A percentile compares a stretch with the other conserved stretches of the same genome.
These are phyloP conservation scores for Mohoua ochrocephala DNA, from an alignment of 2,113 vertebrate species.

Conservation along the genomic window DNA sequence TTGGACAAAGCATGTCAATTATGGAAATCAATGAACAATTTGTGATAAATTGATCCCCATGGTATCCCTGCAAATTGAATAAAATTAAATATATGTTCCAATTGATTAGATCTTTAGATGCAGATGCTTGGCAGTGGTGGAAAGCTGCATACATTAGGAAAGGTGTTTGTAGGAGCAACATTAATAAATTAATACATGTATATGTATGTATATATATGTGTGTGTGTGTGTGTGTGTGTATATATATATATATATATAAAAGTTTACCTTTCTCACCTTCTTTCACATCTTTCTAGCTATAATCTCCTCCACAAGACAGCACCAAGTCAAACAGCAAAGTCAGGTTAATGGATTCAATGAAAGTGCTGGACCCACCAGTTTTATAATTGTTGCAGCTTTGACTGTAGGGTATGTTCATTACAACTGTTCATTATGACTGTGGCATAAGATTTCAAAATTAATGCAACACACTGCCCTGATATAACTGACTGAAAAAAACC, in stretches of 20 bases:
- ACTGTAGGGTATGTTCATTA: not conserved
- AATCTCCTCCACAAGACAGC: not conserved
- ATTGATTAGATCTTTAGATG: not conserved
- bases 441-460: not conserved
- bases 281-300: not conserved
- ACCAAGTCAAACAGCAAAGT: not conserved
- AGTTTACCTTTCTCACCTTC: not conserved
- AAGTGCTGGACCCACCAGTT: not conserved
- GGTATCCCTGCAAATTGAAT: not conserved
- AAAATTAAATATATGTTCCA: not conserved
- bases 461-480: not conserved
- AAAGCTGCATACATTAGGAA: not conserved
- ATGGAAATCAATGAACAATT: not conserved
- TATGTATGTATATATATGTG: too few species aligned
- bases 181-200: not conserved
- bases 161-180: not conserved
- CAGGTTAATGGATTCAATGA: not conserved
- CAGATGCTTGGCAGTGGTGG: not conserved
- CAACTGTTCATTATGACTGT: not conserved
- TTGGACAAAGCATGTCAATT: not conserved
- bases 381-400: not conserved
- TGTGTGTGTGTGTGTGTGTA: too few species aligned
- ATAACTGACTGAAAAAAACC: not conserved
- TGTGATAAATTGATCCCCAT: not conserved
- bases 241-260: too few species aligned